phyloP scores from a whole-genome alignment of 2,797 vertebrate genomes.

The Onychomys leucogaster region DNA sequence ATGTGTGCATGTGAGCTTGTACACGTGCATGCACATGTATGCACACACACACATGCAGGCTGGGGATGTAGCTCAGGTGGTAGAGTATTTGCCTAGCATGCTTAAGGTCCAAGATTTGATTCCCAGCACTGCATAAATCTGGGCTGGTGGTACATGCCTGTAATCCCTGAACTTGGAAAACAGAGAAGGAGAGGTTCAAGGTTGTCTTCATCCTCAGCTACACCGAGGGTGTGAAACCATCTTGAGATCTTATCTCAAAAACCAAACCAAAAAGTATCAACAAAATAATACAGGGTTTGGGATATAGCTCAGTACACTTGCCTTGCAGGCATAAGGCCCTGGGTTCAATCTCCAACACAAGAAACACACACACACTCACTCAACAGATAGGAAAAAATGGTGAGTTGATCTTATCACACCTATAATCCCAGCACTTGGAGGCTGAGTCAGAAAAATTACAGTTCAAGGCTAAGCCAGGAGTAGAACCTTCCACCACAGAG shows the following conservation, averaged over 20 bases:
- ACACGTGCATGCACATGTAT: accelerated
- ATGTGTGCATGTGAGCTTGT: background rate
- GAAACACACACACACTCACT: background rate
- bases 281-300: background rate
- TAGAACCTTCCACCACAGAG: too few species aligned
- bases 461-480: background rate
- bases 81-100: background rate
- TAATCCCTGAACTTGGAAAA: background rate
- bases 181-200: background rate
- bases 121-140: background rate
- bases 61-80: background rate
- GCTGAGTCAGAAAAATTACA: too few species aligned
- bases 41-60: background rate
- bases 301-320: background rate
- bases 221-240: background rate
- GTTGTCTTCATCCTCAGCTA: background rate
- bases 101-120: background rate
- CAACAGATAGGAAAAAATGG: background rate
- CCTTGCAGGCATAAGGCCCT: background rate
- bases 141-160: background rate
- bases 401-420: background rate
- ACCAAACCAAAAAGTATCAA: background rate
- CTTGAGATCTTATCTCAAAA: background rate
- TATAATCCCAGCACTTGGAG: background rate
- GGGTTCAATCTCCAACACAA: background rate